Base-by-base conservation (phyloP, 2,113 vertebrate species). In the Rhabdomys dilectus region DNA sequence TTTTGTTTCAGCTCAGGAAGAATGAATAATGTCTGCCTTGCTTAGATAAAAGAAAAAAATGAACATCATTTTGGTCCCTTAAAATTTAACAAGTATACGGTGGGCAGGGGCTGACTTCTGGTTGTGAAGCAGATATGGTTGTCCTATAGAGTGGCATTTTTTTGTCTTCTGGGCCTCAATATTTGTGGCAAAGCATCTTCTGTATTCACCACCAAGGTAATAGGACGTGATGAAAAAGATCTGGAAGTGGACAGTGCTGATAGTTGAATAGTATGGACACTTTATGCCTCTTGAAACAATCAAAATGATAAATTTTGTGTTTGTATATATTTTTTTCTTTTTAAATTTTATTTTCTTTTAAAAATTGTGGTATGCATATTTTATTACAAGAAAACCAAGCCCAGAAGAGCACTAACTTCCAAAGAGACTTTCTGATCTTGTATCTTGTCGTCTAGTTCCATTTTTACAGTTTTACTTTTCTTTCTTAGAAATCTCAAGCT, bases 141-240 rank as follows among this genome's bases (percentile, higher is more conserved):
- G 42, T 51, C 24, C n/a, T 34, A 66, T 70, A 84, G 60, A 60
- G 60, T 84, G 31, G 24, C 24, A 22, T 48, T 92, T 66, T 70
- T 86, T 86, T 86, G 85, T 88, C 29, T 73, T 88, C 24, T 9
- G 31, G 45, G 36, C 48, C 42, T 64, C 45, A 53, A 53, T 73
- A 62, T 84, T 17, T 72, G 39, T 95, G 92, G 62, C 76, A 97
- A 58, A 92, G 87, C n/a, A 90, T 82, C 81, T 62, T 96, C 88
- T 82, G 45, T 92, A 60, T 93, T 78, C 78, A 91, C 60, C 91
- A 56, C 73, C 84, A 89, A 81, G 53, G 73, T 60, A 48, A 58
- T 89, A 89, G 75, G 88, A 87, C 66, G 15, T 93, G 45, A 75
- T 91, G 51, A 77, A 88, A 56, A 88, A 58, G 11, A 91, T 80